Evolutionary conservation across 2,888 invertebrate species (phyloP).

Genomic region (Tenthredo mesomela): DNA sequence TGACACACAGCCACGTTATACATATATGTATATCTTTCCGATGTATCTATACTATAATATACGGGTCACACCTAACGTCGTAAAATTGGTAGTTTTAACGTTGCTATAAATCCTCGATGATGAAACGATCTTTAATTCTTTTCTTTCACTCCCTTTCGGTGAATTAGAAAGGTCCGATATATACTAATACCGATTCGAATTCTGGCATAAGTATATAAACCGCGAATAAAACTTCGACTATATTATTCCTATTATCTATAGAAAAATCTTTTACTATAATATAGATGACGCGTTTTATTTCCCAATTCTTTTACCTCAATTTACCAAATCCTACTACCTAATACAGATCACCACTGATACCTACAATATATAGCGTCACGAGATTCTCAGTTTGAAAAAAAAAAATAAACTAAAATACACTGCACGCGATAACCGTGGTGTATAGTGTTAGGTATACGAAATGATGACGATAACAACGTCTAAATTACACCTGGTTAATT

Average conservation of each 20-base stretch:
- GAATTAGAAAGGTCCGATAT: slow-evolving; percentile 41
- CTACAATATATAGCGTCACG: background rate
- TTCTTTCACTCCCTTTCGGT: slow-evolving; percentile 40
- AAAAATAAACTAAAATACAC: background rate
- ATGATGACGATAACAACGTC: slow-evolving; percentile 30
- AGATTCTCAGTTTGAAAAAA: background rate
- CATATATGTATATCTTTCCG: background rate
- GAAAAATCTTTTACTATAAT: background rate
- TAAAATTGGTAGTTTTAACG: slow-evolving; percentile 49
- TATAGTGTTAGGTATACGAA: background rate
- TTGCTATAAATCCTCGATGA: slow-evolving; percentile 45
- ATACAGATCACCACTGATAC: background rate
- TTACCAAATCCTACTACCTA: background rate
- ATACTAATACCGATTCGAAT: background rate
- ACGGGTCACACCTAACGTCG: slow-evolving; percentile 46
- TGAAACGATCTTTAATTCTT: slow-evolving; percentile 31
- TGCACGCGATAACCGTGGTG: background rate
- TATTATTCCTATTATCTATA: background rate
- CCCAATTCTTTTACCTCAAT: background rate
- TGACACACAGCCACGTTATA: background rate
- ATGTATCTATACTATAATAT: slow-evolving; percentile 28
- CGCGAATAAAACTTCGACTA: background rate
- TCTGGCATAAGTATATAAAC: background rate
- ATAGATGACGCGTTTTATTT: background rate
- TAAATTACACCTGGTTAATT: slow-evolving; percentile 44